phyloP scores from a whole-genome alignment of 2,113 vertebrate genomes.

The Puffinus mauretanicus region DNA sequence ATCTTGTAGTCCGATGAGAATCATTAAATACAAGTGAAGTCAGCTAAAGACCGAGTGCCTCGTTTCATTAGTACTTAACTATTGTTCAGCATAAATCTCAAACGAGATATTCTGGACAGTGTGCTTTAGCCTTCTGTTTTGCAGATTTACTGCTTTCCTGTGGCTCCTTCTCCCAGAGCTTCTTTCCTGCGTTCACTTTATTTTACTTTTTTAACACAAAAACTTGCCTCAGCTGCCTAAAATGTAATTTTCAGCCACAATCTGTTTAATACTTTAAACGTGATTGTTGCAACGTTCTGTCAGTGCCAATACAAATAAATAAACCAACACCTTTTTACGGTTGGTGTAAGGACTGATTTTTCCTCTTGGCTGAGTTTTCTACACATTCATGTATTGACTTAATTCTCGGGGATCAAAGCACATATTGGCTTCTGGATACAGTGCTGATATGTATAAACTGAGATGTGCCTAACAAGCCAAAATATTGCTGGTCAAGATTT shows the following conservation, averaged over 20 bases:
- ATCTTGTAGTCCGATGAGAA: neutral
- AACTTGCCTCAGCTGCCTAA: neutral
- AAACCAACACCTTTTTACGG: neutral
- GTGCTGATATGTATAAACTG: neutral
- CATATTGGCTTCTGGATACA: neutral
- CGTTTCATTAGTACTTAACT: neutral
- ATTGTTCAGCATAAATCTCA: neutral
- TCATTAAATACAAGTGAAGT: neutral
- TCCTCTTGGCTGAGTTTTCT: neutral
- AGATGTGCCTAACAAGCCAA: neutral
- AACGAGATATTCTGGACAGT: fast-evolving
- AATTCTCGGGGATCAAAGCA: neutral
- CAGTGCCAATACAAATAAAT: neutral
- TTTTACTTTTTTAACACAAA: neutral
- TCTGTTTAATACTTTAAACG: neutral
- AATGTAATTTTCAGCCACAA: neutral
- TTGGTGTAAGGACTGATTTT: neutral
- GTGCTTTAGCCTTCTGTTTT: neutral
- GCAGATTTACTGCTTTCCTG: neutral
- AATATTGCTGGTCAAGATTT: neutral
- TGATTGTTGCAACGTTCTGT: neutral
- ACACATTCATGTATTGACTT: neutral
- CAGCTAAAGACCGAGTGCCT: neutral
- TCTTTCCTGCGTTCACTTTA: neutral
- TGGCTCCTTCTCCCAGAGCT: neutral